Percentiles rank a stretch among this genome's conserved stretches.
These are phyloP conservation scores for Coregonus sp. DNA, from an alignment of 2,797 vertebrate species.

Conservation along the genomic window DNA sequence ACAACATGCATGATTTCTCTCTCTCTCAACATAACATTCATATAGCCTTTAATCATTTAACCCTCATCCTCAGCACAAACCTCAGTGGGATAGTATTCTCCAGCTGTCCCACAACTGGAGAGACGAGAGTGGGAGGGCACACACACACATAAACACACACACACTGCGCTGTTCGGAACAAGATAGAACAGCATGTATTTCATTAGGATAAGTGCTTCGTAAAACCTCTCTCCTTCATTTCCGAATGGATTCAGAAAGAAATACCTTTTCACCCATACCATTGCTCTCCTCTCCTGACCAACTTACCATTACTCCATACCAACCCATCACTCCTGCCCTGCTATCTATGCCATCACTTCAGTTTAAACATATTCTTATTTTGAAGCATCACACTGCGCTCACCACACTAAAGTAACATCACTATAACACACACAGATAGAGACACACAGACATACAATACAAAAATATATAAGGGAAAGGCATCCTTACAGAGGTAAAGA, in stretches of 20 bases:
- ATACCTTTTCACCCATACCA: slow-evolving; percentile 15
- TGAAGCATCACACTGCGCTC: neutral
- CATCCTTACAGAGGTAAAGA: slow-evolving; percentile 67
- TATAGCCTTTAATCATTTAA: neutral
- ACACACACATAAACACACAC: slow-evolving; percentile 1
- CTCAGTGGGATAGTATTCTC: neutral
- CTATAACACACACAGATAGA: neutral
- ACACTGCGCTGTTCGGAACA: slow-evolving; percentile 20
- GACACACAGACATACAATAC: neutral
- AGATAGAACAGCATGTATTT: slow-evolving; percentile 35
- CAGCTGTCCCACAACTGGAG: slow-evolving; percentile 1
- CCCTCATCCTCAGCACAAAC: neutral
- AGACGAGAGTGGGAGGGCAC: neutral
- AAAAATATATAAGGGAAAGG: slow-evolving; percentile 7
- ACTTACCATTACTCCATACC: slow-evolving; percentile 10
- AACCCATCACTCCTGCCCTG: neutral
- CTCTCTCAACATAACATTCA: slow-evolving; percentile 4
- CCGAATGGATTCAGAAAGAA: slow-evolving; percentile 27
- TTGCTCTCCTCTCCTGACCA: neutral
- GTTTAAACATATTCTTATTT: neutral
- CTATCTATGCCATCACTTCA: neutral
- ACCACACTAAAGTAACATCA: neutral
- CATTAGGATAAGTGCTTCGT: slow-evolving; percentile 62
- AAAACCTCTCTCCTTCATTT: slow-evolving; percentile 42
- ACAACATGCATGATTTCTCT: slow-evolving; percentile 8